Conservation (phyloP, 2,113 vertebrate species). For the Scolopax mira region DNA sequence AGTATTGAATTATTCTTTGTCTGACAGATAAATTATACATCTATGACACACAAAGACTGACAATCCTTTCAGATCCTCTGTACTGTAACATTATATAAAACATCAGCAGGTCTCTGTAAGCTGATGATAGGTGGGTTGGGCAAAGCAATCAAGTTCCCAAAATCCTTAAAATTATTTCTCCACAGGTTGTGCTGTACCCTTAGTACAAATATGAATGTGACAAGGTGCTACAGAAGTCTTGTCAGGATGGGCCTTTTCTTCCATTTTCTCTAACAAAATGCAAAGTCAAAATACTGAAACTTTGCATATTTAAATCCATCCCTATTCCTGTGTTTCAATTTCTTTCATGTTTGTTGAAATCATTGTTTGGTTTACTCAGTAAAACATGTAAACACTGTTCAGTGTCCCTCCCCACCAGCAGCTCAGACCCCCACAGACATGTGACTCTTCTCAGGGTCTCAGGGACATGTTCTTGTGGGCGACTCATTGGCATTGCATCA, state of each 20-base stretch:
- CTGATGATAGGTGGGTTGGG: background rate
- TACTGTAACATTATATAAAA: background rate
- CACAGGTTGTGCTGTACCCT: background rate
- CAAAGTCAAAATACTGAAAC: background rate
- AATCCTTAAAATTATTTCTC: background rate
- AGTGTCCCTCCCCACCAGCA: background rate
- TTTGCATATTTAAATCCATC: background rate
- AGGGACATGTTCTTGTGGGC: background rate
- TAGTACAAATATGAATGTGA: background rate
- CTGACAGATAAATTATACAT: background rate
- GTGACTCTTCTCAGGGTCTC: background rate
- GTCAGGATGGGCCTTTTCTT: background rate
- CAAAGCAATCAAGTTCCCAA: background rate
- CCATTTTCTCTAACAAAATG: background rate
- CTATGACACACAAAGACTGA: background rate
- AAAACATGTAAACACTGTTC: background rate
- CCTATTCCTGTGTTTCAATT: background rate
- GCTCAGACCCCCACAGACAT: fast-evolving
- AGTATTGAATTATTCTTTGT: background rate
- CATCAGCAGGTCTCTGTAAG: background rate
- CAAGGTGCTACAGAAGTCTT: background rate
- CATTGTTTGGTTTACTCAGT: background rate
- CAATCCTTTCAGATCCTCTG: background rate
- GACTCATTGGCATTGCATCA: background rate
- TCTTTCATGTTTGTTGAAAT: background rate